Conservation (phyloP, 2,113 vertebrate species). For the Willisornis vidua region DNA sequence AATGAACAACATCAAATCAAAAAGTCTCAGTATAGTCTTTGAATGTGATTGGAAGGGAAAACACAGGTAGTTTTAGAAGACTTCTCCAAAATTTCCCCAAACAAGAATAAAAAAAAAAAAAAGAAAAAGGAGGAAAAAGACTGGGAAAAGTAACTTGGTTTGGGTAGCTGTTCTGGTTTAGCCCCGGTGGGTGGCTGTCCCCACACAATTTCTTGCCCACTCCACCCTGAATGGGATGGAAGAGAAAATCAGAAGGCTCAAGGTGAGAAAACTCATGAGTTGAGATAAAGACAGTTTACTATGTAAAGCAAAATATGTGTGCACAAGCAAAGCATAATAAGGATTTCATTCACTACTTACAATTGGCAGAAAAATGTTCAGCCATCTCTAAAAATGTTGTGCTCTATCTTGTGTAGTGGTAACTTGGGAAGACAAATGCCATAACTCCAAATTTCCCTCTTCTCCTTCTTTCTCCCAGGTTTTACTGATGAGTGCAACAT, state of each 20-base stretch:
- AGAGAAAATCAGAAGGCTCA: neutral
- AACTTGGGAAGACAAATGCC: neutral
- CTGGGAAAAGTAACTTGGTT: neutral
- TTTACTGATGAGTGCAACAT: fast-evolving
- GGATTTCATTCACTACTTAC: neutral
- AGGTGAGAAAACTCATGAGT: neutral
- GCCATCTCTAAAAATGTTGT: neutral
- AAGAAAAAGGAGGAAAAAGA: neutral
- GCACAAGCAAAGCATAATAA: neutral
- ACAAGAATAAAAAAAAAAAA: neutral
- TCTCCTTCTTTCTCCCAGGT: neutral
- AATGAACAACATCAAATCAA: neutral
- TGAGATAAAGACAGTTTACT: neutral
- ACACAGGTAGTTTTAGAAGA: neutral
- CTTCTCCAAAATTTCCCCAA: neutral
- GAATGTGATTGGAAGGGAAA: neutral
- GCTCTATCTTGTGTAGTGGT: fast-evolving
- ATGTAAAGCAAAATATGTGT: neutral
- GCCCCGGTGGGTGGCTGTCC: neutral
- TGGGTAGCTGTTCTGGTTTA: neutral
- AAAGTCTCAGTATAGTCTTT: neutral
- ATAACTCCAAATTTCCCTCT: fast-evolving
- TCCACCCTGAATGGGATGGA: neutral
- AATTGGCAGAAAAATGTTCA: neutral
- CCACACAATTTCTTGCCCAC: neutral